phyloP scores from a whole-genome alignment of 2,888 invertebrate species.

The Prostheceraeus crozeri region DNA sequence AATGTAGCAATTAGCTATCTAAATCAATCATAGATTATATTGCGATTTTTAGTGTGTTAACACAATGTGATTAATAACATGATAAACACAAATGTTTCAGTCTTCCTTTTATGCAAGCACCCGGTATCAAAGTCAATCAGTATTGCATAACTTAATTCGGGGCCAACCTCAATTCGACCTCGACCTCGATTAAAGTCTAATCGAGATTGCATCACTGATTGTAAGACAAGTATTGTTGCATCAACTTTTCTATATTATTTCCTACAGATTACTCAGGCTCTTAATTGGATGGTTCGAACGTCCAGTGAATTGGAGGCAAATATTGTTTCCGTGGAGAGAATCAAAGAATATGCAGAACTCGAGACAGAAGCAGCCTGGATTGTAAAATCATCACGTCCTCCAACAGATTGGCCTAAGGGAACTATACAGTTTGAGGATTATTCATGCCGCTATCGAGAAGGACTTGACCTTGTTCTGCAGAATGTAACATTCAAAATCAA shows the following conservation, averaged over 20 bases:
- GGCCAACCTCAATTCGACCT: too few relatives aligned
- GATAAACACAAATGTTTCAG: too few relatives aligned
- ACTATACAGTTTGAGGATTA: slow-evolving; percentile 47
- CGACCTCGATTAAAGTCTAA: too few relatives aligned
- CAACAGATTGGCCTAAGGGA: slow-evolving; percentile 50
- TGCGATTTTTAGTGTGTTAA: too few relatives aligned
- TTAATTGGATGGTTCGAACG: slow-evolving; percentile 93
- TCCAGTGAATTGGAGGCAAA: slow-evolving; percentile 92
- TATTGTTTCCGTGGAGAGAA: slow-evolving; percentile 89
- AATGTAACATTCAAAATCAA: slow-evolving; percentile 24
- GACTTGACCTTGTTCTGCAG: slow-evolving; percentile 58
- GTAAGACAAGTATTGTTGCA: too few relatives aligned
- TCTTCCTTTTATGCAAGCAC: too few relatives aligned
- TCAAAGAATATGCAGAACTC: slow-evolving; percentile 78
- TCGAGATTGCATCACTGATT: too few relatives aligned
- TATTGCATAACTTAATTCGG: too few relatives aligned
- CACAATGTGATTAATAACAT: too few relatives aligned
- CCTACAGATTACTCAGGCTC: slow-evolving; percentile 75
- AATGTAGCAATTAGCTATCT: too few relatives aligned
- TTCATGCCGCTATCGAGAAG: slow-evolving; percentile 49
- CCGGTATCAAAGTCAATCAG: too few relatives aligned
- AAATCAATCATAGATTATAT: too few relatives aligned
- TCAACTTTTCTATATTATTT: slow-evolving; percentile 36
- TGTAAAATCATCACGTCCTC: slow-evolving; percentile 52
- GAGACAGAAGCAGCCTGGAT: slow-evolving; percentile 53